These are phyloP conservation scores for Eilema griseolum DNA, from an alignment of 2,888 invertebrate genomes.

Conservation along the genomic window DNA sequence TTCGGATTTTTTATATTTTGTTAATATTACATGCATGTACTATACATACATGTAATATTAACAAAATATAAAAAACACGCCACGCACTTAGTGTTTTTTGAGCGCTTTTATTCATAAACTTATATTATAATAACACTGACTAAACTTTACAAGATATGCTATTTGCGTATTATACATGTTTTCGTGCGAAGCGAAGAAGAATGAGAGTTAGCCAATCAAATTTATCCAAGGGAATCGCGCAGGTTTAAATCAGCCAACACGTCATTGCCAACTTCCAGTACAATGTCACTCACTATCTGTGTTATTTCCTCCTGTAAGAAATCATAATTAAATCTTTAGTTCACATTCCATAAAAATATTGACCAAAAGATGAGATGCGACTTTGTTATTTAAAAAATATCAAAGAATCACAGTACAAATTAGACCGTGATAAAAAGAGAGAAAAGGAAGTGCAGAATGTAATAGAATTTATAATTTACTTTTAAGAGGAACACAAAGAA, in stretches of 20 bases:
- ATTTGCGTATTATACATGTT: background rate
- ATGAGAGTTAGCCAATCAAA: background rate
- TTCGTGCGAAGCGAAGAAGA: background rate
- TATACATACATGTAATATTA: background rate
- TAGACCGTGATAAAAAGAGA: too few relatives aligned
- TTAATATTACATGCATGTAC: background rate
- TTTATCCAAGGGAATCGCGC: conserved; percentile 45
- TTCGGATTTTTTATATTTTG: too few relatives aligned
- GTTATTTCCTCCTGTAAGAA: conserved; percentile 65
- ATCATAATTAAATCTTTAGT: background rate
- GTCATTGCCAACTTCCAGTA: conserved; percentile 60
- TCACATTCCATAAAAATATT: too few relatives aligned
- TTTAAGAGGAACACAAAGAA: too few relatives aligned
- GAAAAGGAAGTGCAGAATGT: too few relatives aligned
- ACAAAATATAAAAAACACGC: background rate
- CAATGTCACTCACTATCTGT: conserved; percentile 54
- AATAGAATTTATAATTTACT: too few relatives aligned
- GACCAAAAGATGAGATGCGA: too few relatives aligned
- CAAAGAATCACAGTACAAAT: too few relatives aligned
- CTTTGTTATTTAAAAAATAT: too few relatives aligned
- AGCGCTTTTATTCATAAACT: too few relatives aligned
- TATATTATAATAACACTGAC: background rate
- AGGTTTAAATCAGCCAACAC: conserved; percentile 63
- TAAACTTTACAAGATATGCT: background rate
- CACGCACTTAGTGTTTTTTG: too few relatives aligned